Base-by-base conservation (phyloP, 2,888 invertebrate genomes). In the Tinea semifulvella region DNA sequence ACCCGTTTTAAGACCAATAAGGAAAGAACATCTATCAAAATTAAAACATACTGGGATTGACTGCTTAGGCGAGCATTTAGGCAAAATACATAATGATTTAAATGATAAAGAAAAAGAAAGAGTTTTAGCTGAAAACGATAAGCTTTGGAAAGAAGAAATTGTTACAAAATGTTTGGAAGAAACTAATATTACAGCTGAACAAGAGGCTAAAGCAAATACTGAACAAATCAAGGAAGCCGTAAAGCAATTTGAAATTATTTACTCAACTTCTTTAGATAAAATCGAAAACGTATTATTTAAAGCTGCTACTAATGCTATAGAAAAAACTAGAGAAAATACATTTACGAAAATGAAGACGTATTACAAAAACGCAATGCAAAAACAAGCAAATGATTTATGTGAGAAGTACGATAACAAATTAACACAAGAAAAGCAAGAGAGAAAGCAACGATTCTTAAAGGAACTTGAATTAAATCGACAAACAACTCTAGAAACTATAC, bases 361-460 rank as follows among this genome's bases (percentile, higher is more conserved):
- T 17, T 76, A 62, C 44, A 51, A 57, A 50, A 52, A 31, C 0
- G 50, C 63, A 19, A 19, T 76, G 19, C 56, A 72, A 40, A 56
- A 61, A 27, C 70, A 80, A 56, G 68, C 74, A 1, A 64, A 55
- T 0, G 57, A 56, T 52, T 48, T 73, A 26, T 68, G 70, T 26
- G 65, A 72, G 16, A 52, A 51, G 46, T 75, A 70, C 46, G 50
- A 58, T 1, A 54, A 60, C 4, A 66, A 59, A 49, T 49, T 79
- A 1, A 47, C 48, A 4, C 56, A 56, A 6, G 58, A 68, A 49
- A 69, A 70, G 46, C 52, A 44, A 3, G 60, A 46, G 46, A 46
- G 64, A 2, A 77, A 74, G 58, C 45, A 47, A 0, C 27, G 57
- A 3, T 80, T 79, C 47, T 57, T 69, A 13, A 6, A 50, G 17